Evolutionary conservation across 2,888 invertebrate species (phyloP), one percentile per base, ranked within the genome.

Genomic region (Antitype chi): DNA sequence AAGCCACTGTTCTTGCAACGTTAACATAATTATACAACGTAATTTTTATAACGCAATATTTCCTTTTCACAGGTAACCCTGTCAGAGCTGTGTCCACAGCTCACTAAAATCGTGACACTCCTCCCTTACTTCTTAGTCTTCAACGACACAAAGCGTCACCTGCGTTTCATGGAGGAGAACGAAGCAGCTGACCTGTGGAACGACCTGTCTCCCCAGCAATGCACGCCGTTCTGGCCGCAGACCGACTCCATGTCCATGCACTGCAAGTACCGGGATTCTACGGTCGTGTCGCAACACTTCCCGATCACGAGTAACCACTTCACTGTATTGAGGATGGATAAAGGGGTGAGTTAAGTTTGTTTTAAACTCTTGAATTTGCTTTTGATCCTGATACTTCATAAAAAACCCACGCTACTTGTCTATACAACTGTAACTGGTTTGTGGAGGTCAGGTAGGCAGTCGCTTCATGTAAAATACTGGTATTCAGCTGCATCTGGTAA

Each of bases 131-230:
- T 98, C 94, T 96, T 98, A 76, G 97, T 98, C 0, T 97, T 97
- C 86, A 99, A 98, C 93, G 97, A 97, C 87, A 98, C 98, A 0
- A 97, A 97, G 83, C 97, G 94, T 5, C 94, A 95, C 78, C 88
- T 97, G 15, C 94, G 98, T 74, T 98, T 98, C 94, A 98, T 98
- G 98, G 98, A 98, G 91, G 98, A 98, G 92, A 98, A 98, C 90
- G 98, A 98, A 91, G 97, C 98, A 62, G 98, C 98, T 0, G 98
- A 98, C 93, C 95, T 98, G 17, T 98, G 98, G 98, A 97, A 98
- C 70, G 98, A 98, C 94, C 94, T 98, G 28, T 94, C 97, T 0
- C 97, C 98, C 0, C 97, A 97, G 80, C 98, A 98, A 93, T 98
- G 98, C 87, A 94, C 97, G 25, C 97, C 98, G 13, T 98, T 98